Base-by-base conservation (phyloP, 2,113 vertebrate genomes). In the Columbina picui region DNA sequence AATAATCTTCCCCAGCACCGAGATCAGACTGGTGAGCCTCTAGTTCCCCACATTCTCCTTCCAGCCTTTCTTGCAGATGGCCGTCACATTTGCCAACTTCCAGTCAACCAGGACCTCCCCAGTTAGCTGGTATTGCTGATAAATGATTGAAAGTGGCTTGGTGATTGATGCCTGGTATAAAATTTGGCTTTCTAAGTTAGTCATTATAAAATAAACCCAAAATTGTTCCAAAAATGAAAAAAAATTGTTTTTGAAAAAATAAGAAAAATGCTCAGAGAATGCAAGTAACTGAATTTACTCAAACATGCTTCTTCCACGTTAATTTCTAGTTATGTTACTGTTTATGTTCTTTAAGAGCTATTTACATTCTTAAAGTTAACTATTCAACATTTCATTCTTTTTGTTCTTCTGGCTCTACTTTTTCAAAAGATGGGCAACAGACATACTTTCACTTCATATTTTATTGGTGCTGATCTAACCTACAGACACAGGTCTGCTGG, bases 401-500 rank as follows among this genome's bases (percentile, higher is more conserved):
- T 76, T 84, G 11, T 4, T 57, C 12, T 41, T 57, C 4, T 52
- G 21, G 11, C 10, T 67, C 16, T 4, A 38, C 7, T 5, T 70
- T 85, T 67, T 50, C 34, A 83, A 49, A 76, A 4, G 4, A 50
- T 30, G 59, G 13, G 12, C 6, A 59, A 63, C 71, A 79, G 9
- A 4, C 6, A 23, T 21, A 23, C 5, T 57, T 76, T 43, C 63
- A 9, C 10, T 2, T 39, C 14, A 20, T 0, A 2, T 71, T 76
- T 90, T 50, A n/a, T 34, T 87, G 11, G 3, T 47, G 13, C 8
- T 64, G 3, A 14, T 60, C 25, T 60, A 14, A 6, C 9, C 12
- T 73, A 8, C 20, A 56, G 15, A 47, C 1, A 2, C 17, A 47
- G 12, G 1, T 80, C 23, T 2, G 0, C 8, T 55, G 19, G 15